Base-by-base conservation (phyloP, 2,113 vertebrate genomes). In the Xerus inauris region DNA sequence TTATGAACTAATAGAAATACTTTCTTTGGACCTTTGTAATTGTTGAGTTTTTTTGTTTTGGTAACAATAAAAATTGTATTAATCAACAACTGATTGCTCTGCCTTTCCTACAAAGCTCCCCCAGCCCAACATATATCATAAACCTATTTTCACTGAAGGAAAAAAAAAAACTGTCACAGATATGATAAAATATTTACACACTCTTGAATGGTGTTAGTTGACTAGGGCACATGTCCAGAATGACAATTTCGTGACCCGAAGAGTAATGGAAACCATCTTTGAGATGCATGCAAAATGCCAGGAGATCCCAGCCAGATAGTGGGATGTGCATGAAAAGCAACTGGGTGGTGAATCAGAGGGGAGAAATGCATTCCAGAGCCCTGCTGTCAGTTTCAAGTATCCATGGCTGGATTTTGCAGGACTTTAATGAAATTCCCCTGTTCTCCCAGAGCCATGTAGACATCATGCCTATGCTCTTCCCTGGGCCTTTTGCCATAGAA, bases 231-330 rank as follows among this genome's bases (percentile, higher is more conserved):
- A 14, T 92, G 45, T 94, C 64, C 96, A 96, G 81, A 91, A 94
- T 86, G 84, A 94, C 88, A 96, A 38, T 89, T 94, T 94, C 2
- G 19, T 93, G 82, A 94, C 89, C 73, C 94, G 82, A 94, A 94
- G 42, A 32, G 30, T 95, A 91, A 97, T 96, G 64, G 81, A 91
- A 97, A 96, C 91, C 71, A 84, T 80, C 89, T 94, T 86, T 71
- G 89, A 94, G 87, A 92, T 51, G 67, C 69, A 64, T 88, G 38
- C 51, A 64, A 72, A 88, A 77, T 24, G 75, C 73, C 69, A 91
- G 83, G 42, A 94, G 90, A 94, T 85, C 67, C n/a, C 38, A 57
- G 88, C 77, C 81, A 95, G 77, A 94, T 76, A 94, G 35, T 82
- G 89, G 95, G 82, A 35, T 77, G n/a, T 91, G 73, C 80, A n/a